phyloP scores from a whole-genome alignment of 2,113 vertebrate genomes.

The Brienomyrus brachyistius region DNA sequence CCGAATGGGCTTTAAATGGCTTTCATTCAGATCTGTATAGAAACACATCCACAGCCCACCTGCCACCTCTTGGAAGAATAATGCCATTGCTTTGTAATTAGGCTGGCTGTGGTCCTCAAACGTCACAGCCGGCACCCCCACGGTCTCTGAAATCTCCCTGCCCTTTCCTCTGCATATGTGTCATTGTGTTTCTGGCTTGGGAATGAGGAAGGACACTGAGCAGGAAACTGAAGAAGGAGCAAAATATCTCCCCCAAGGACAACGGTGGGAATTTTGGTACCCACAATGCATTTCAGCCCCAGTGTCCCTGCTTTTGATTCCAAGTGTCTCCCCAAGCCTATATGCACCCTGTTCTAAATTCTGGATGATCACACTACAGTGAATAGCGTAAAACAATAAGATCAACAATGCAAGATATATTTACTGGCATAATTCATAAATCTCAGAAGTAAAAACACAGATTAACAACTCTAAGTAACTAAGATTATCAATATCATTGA shows the following conservation, averaged over 20 bases:
- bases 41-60: neutral
- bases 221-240: neutral
- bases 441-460: neutral
- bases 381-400: neutral
- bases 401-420: neutral
- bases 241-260: neutral
- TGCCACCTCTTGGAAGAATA: neutral
- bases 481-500: neutral
- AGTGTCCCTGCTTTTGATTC: neutral
- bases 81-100: neutral
- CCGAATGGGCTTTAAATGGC: slow-evolving; percentile 5
- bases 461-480: neutral
- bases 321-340: neutral
- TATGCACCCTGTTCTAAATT: neutral
- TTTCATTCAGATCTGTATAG: neutral
- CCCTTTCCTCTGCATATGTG: neutral
- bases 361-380: neutral
- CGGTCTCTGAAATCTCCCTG: neutral
- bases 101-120: neutral
- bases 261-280: neutral
- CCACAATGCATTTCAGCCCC: neutral
- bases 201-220: neutral
- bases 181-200: neutral
- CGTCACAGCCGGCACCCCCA: neutral
- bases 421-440: neutral